phyloP scores from a whole-genome alignment of 1,140 invertebrate species.

The Mesaphorura yosii region DNA sequence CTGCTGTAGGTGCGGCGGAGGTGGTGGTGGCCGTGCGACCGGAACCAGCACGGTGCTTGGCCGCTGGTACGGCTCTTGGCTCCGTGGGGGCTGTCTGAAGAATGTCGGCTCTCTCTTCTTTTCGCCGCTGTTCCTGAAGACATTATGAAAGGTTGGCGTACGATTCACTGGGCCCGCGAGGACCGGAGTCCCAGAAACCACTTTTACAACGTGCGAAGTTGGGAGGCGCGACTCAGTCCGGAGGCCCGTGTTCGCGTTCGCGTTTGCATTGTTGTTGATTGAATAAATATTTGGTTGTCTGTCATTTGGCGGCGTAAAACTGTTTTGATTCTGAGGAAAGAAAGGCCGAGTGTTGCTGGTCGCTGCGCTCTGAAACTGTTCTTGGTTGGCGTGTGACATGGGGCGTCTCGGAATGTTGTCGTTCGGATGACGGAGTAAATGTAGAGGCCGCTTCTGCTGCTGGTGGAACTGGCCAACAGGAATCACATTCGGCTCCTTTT shows the following conservation, averaged over 20 bases:
- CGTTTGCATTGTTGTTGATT: no score
- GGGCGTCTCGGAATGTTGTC: conserved; percentile 17
- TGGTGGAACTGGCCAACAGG: background rate
- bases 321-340: conserved; percentile 14
- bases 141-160: background rate
- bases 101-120: background rate
- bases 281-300: no score
- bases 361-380: conserved; percentile 21
- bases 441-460: background rate
- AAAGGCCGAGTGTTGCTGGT: conserved; percentile 19
- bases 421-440: conserved; percentile 1
- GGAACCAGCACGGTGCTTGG: background rate
- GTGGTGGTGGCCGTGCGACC: background rate
- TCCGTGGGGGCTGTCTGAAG: background rate
- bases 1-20: no score
- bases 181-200: conserved; percentile 12
- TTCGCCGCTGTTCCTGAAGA: background rate
- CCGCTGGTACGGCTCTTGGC: background rate
- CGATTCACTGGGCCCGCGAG: no score
- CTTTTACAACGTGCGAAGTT: conserved; percentile 13
- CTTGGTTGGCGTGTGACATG: conserved; percentile 15
- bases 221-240: no score
- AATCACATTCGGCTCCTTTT: conserved; percentile 21
- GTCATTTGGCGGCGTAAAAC: no score
- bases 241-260: no score